Conservation (phyloP, 2,113 vertebrate species). For the Coracopsis vasa region DNA sequence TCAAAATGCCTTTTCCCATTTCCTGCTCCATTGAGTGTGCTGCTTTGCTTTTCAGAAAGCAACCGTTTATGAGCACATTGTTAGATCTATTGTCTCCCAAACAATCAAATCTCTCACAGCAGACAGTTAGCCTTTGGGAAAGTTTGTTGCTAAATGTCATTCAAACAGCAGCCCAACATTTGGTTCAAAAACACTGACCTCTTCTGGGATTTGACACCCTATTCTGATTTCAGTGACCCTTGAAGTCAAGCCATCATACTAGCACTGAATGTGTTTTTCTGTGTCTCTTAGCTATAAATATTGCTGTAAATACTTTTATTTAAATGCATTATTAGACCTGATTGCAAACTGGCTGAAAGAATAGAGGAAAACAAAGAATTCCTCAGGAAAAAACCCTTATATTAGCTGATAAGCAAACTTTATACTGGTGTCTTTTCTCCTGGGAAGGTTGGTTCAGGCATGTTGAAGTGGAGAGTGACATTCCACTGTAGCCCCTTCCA, state of each 20-base stretch:
- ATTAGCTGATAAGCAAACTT: constrained; percentile 13
- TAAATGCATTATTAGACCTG: constrained; percentile 50
- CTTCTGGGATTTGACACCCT: neutral
- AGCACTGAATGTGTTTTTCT: neutral
- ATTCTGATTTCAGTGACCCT: neutral
- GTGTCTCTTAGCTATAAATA: neutral
- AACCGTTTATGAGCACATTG: neutral
- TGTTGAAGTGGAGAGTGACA: neutral
- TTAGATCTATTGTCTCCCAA: neutral
- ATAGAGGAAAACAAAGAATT: neutral
- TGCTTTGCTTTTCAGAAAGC: neutral
- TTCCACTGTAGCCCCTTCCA: neutral
- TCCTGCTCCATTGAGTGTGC: neutral
- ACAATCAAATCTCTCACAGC: neutral
- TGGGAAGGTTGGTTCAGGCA: neutral
- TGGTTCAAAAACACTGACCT: neutral
- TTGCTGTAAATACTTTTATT: constrained; percentile 36
- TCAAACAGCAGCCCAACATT: neutral
- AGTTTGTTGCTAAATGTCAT: neutral
- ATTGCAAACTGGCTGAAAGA: constrained; percentile 26
- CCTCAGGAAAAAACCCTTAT: neutral
- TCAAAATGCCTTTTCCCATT: neutral
- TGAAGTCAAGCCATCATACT: neutral
- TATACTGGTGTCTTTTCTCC: neutral
- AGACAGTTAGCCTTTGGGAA: neutral